These are phyloP conservation scores for Lytechinus pictus DNA, from an alignment of 35 echinoderm and acorn worm genomes.

Conservation along the genomic window DNA sequence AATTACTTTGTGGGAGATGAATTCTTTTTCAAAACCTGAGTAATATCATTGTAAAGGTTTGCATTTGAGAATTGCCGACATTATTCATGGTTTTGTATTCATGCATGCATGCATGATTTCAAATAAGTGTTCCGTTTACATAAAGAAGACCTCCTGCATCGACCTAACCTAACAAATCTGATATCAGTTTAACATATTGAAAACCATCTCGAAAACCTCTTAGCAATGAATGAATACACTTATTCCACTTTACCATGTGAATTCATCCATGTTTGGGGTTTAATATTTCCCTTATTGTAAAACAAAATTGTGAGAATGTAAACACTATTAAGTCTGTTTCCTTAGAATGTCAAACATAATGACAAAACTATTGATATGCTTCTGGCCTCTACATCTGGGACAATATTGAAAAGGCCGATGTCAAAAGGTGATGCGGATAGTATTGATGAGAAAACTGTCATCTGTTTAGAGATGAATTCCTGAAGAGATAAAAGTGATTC, in stretches of 20 bases:
- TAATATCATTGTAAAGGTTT: not conserved
- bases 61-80: not conserved
- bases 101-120: not conserved
- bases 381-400: not conserved
- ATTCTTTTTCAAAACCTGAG: not conserved
- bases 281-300: not conserved
- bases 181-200: not conserved
- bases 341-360: not conserved
- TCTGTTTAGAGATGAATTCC: not conserved
- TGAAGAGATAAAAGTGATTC: not conserved
- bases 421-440: not conserved
- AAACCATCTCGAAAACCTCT: not conserved
- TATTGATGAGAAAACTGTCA: constrained; percentile 5
- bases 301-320: not conserved
- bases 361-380: not conserved
- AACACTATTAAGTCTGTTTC: not conserved
- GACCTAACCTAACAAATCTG: not conserved
- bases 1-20: not conserved
- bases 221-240: not conserved
- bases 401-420: not conserved
- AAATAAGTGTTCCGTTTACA: not conserved
- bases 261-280: not conserved
- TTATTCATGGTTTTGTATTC: not conserved
- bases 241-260: not conserved
- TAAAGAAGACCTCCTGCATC: not conserved